Evolutionary conservation across 2,113 vertebrate genomes (phyloP).

Genomic region (Serinus canaria): DNA sequence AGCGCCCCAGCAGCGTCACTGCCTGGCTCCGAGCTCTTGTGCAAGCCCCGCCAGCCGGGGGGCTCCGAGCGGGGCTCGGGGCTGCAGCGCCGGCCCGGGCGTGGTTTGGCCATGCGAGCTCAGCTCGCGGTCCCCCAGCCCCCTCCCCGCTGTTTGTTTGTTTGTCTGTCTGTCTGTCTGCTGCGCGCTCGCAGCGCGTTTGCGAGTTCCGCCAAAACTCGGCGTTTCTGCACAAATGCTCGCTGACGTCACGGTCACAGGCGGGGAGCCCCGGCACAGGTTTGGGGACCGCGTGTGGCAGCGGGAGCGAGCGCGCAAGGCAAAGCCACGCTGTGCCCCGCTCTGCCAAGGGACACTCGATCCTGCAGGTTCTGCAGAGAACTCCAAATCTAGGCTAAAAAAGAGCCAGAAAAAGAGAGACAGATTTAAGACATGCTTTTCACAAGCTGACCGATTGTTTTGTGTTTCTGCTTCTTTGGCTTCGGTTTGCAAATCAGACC

Average conservation of each 20-base stretch:
- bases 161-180: neutral
- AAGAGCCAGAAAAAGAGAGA: too few species aligned
- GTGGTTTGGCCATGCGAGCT: accelerated
- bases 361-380: neutral
- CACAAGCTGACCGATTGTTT: neutral
- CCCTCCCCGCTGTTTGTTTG: too few species aligned
- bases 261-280: accelerated
- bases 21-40: neutral
- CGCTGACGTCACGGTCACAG: accelerated
- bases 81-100: accelerated
- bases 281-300: accelerated
- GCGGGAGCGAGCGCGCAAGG: accelerated
- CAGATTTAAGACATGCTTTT: neutral
- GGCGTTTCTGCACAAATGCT: accelerated
- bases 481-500: neutral
- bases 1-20: neutral
- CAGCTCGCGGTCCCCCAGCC: accelerated
- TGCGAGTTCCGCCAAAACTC: neutral
- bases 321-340: neutral
- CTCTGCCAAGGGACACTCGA: neutral
- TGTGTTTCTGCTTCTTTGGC: neutral
- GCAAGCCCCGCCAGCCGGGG: neutral
- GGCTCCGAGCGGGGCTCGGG: neutral
- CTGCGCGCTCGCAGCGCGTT: accelerated
- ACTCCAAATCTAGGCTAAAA: neutral